A percentile compares a stretch with the other conserved stretches of the same genome.
These are phyloP conservation scores for Xerus inauris DNA, from an alignment of 2,113 vertebrate species.

Conservation along the genomic window DNA sequence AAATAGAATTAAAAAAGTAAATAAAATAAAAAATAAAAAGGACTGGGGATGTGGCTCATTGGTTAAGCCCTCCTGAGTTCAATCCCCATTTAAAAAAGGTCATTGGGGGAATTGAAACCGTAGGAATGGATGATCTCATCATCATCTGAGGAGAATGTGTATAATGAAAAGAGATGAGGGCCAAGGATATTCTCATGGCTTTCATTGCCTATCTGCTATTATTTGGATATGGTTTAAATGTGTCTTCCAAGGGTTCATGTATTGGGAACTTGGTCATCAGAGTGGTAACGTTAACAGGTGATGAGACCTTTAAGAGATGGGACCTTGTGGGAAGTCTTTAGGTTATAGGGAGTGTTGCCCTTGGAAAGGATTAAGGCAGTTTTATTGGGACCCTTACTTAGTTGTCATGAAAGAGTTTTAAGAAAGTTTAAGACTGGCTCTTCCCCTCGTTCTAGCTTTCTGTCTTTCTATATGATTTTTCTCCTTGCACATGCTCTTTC, in stretches of 20 bases:
- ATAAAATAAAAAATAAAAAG: no score
- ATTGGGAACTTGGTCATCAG: background rate
- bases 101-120: slow-evolving; percentile 10
- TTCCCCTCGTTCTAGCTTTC: background rate
- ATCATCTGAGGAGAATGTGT: slow-evolving; percentile 4
- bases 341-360: background rate
- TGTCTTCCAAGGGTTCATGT: background rate
- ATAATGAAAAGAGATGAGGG: background rate
- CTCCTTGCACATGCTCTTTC: background rate
- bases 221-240: background rate
- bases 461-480: background rate
- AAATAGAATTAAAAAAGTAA: no score
- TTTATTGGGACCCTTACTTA: background rate
- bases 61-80: no score
- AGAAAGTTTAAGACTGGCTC: background rate
- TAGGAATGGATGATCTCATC: background rate
- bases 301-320: background rate
- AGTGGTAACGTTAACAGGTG: background rate
- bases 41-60: no score
- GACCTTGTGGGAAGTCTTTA: background rate
- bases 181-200: background rate
- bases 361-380: background rate
- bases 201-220: background rate
- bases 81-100: background rate
- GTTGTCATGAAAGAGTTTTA: background rate